These are phyloP conservation scores for Lamproptera curius DNA, from an alignment of 2,888 invertebrate species.

Conservation along the genomic window DNA sequence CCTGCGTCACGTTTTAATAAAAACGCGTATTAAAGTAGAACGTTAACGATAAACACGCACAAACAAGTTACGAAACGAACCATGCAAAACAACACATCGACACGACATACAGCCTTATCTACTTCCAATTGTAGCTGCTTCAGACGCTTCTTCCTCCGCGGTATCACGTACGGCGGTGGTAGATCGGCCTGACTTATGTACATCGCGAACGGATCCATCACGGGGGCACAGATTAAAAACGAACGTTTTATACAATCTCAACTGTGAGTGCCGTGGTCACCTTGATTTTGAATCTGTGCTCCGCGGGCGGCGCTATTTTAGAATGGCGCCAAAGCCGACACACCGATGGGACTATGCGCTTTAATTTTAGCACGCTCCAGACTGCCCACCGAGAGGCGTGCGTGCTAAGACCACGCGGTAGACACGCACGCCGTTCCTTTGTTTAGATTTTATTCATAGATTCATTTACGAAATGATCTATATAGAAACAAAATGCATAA, in stretches of 20 bases:
- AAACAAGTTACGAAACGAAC: not conserved
- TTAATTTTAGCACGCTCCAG: no score
- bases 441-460: no score
- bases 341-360: no score
- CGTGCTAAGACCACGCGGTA: constrained; percentile 66
- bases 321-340: constrained; percentile 64
- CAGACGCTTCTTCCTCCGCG: constrained; percentile 66
- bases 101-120: constrained; percentile 38
- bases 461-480: no score
- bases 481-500: no score
- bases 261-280: constrained; percentile 51
- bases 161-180: constrained; percentile 62
- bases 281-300: constrained; percentile 75
- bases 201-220: constrained; percentile 69
- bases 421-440: no score
- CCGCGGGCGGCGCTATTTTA: constrained; percentile 69
- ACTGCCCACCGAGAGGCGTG: no score
- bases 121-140: constrained; percentile 61
- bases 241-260: constrained; percentile 20
- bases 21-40: constrained; percentile 11
- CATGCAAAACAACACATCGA: not conserved
- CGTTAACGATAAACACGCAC: constrained; percentile 6
- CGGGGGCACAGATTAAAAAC: constrained; percentile 38
- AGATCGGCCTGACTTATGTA: constrained; percentile 64
- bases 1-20: not conserved